Conservation (phyloP, 2,113 vertebrate genomes). For the Hystrix cristata region DNA sequence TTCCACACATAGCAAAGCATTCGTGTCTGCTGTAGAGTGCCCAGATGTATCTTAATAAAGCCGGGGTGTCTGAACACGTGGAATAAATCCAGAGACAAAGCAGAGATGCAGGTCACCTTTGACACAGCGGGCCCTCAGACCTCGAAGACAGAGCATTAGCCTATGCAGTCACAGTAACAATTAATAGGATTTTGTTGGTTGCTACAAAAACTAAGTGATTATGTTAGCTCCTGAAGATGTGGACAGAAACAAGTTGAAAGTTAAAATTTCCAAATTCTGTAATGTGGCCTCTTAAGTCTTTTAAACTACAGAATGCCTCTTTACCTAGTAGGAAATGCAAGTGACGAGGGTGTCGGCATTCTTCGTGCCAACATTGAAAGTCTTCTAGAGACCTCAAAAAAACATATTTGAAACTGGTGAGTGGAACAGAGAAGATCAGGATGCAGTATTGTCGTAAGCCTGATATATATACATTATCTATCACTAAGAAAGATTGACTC, state of each 20-base stretch:
- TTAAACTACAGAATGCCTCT: neutral
- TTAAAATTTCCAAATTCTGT: neutral
- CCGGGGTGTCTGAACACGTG: neutral
- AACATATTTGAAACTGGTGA: neutral
- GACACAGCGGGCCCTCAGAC: neutral
- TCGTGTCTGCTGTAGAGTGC: neutral
- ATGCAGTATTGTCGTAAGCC: neutral
- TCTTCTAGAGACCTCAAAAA: neutral
- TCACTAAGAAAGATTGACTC: neutral
- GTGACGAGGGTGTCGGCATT: neutral
- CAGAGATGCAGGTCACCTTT: neutral
- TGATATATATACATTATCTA: neutral
- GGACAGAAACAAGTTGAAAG: neutral
- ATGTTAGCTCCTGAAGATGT: neutral
- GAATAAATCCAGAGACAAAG: neutral
- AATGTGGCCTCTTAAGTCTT: neutral
- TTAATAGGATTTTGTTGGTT: neutral
- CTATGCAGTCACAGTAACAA: too few relatives aligned
- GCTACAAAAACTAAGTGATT: neutral
- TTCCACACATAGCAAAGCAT: neutral
- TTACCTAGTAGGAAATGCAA: neutral
- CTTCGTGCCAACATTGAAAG: too few relatives aligned
- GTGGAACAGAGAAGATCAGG: neutral
- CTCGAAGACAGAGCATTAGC: neutral
- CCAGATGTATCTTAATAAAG: too few relatives aligned